phyloP scores from a whole-genome alignment of 2,797 vertebrate genomes.

The Alosa sapidissima region DNA sequence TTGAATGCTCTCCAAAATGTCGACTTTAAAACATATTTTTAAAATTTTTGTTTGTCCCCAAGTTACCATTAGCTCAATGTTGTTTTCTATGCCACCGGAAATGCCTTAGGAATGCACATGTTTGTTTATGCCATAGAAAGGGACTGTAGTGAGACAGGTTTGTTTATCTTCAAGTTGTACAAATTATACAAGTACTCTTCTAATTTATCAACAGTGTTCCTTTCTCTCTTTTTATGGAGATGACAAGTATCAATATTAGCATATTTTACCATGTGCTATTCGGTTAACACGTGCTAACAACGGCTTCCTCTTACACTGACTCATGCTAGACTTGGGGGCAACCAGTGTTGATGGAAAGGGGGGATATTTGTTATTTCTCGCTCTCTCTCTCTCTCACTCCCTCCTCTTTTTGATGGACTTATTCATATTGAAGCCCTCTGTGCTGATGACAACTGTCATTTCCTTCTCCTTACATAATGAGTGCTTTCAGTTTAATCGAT shows the following conservation, averaged over 20 bases:
- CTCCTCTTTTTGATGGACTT: neutral
- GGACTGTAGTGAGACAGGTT: no score
- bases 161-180: no score
- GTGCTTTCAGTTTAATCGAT: slow-evolving; percentile 16
- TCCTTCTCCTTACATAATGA: neutral
- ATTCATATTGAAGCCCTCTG: neutral
- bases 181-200: neutral
- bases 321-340: neutral
- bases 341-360: neutral
- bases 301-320: neutral
- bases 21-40: no score
- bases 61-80: no score
- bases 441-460: slow-evolving; percentile 1
- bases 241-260: neutral
- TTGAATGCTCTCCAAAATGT: no score
- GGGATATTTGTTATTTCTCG: neutral
- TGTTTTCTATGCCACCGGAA: no score
- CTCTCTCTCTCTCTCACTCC: no score
- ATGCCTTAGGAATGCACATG: no score
- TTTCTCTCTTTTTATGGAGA: neutral
- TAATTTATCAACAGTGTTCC: neutral
- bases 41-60: no score
- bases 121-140: no score
- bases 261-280: neutral
- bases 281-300: neutral